phyloP scores from a whole-genome alignment of 2,113 vertebrate species.

The Ophthalmolycus amberensis region DNA sequence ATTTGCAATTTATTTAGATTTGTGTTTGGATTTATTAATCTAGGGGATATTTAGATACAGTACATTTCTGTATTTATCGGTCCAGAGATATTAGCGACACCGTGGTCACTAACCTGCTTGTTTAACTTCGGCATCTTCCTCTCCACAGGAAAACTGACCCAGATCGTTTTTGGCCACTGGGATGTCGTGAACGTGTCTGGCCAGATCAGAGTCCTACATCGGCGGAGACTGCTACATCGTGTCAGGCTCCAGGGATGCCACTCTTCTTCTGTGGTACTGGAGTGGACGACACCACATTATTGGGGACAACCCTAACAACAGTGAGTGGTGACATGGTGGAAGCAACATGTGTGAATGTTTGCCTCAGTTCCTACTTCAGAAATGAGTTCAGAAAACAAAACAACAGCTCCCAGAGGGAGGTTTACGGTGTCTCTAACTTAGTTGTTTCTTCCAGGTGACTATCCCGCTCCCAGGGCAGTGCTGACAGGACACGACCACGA shows the following conservation, averaged over 20 bases:
- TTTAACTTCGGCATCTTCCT: not conserved
- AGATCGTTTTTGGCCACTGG: slow-evolving; percentile 99
- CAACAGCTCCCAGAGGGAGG: not conserved
- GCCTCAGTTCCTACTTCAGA: not conserved
- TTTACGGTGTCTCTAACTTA: not conserved
- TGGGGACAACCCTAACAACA: slow-evolving; percentile 99
- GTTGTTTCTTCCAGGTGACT: slow-evolving; percentile 88
- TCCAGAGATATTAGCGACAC: not conserved
- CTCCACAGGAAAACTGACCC: slow-evolving; percentile 90
- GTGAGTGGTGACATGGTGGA: slow-evolving; percentile 81
- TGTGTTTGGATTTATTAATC: not conserved
- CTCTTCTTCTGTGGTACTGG: slow-evolving; percentile 98
- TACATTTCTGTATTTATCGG: not conserved
- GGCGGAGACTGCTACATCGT: slow-evolving; percentile 99
- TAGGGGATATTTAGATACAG: not conserved
- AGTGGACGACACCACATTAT: slow-evolving; percentile 98
- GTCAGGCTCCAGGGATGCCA: slow-evolving; percentile 96
- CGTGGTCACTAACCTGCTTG: not conserved
- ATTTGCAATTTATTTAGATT: slow-evolving; percentile 16
- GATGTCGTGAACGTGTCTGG: slow-evolving; percentile 98
- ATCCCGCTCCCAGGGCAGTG: slow-evolving; percentile 95
- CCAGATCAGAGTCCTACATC: slow-evolving; percentile 97
- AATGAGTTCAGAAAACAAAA: not conserved
- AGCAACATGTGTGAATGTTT: not conserved
- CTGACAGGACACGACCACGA: slow-evolving; percentile 98